A percentile compares a stretch with the other conserved stretches of the same genome.
These are phyloP conservation scores for Axis porcinus DNA, from an alignment of 2,113 vertebrate species.

Conservation along the genomic window DNA sequence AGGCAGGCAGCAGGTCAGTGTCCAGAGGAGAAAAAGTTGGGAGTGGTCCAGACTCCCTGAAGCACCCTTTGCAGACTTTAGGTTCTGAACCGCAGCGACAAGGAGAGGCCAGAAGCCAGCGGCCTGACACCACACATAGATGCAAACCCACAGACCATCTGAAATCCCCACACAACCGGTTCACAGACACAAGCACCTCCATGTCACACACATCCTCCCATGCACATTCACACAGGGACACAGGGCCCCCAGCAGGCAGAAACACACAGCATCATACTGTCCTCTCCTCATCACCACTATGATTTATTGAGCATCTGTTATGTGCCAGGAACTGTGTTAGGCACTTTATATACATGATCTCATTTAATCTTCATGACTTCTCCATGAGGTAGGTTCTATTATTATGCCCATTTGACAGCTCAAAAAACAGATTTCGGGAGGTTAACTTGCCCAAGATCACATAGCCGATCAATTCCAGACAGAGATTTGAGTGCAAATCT, in stretches of 20 bases:
- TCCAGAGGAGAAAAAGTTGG: neutral
- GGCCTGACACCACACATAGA: neutral
- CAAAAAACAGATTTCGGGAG: neutral
- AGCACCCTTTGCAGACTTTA: neutral
- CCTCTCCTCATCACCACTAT: neutral
- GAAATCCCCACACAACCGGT: neutral
- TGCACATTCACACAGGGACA: neutral
- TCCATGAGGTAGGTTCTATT: neutral
- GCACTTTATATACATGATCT: neutral
- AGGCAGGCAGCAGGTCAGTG: neutral
- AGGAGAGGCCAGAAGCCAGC: neutral
- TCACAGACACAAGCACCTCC: neutral
- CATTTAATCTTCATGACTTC: slow-evolving; percentile 13
- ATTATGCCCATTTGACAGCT: neutral
- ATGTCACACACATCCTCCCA: neutral
- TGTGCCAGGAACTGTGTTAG: neutral
- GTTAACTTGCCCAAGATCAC: neutral
- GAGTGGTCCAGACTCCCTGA: neutral
- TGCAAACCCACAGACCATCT: neutral
- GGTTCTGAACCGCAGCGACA: neutral
- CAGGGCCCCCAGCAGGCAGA: neutral
- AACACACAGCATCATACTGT: neutral
- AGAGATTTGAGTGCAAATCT: neutral
- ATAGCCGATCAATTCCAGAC: neutral
- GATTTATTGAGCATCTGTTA: neutral